Evolutionary conservation across 2,888 invertebrate species (phyloP), one percentile per base, ranked within the genome.

Genomic region (Elmis aenea): DNA sequence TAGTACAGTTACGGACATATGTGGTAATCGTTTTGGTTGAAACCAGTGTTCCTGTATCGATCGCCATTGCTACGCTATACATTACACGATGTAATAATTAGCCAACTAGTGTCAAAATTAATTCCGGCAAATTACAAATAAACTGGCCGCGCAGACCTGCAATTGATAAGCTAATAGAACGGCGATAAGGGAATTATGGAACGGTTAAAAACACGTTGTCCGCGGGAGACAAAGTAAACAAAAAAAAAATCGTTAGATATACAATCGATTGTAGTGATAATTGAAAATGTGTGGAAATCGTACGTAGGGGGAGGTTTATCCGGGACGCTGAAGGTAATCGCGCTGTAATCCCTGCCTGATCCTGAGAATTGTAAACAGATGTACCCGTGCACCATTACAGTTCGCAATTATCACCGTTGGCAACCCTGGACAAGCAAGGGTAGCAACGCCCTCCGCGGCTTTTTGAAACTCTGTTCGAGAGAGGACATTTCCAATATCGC

Each of bases 331-430:
- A 35, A 28, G 43, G 50, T 55, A 56, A 55, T 54, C 52, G 45
- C 26, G 38, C 44, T 48, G 54, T 55, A 56, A 54, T 51, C 50
- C 54, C 41, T 42, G 35, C 43, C 45, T 55, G 45, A 48, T 52
- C 42, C 46, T 42, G 51, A 52, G 54, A 52, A 55, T 54, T 56
- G 51, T 52, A 56, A 56, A 56, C 54, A 56, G 54, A 55, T 55
- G 54, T 56, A 55, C 48, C 49, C 49, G 39, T 50, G 40, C 48
- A 48, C 47, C 40, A 52, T 55, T 53, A 53, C 51, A 51, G 46
- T 48, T 48, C 36, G 54, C 52, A 56, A 56, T 56, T 54, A 54
- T 52, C 52, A 48, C 46, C 36, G 47, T 34, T 36, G 44, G 46
- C 36, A 45, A 39, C 42, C 44, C 45, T 46, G 48, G 50, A 51